A percentile compares a stretch with the other conserved stretches of the same genome.
These are phyloP conservation scores for Emydura subglobosa DNA, from an alignment of 2,113 vertebrate species.

Conservation along the genomic window DNA sequence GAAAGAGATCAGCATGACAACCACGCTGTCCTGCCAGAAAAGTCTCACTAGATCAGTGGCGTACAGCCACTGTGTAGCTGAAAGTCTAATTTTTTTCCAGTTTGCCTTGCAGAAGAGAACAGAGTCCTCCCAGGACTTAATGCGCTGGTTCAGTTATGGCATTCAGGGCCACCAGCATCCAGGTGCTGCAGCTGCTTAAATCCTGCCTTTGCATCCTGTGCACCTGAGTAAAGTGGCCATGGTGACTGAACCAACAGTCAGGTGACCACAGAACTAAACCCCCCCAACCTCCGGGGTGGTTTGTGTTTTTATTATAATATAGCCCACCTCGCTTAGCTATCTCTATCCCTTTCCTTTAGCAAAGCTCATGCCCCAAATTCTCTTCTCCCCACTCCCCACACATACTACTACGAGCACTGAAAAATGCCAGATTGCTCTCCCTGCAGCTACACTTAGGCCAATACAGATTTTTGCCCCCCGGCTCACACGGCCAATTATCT, in stretches of 20 bases:
- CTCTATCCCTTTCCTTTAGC: not conserved
- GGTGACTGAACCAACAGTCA: too few species aligned
- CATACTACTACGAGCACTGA: not conserved
- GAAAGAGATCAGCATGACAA: not conserved
- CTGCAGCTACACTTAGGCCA: not conserved
- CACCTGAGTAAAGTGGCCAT: not conserved
- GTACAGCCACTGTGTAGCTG: not conserved
- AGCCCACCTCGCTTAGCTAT: not conserved
- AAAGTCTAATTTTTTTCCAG: not conserved
- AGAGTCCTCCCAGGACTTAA: not conserved
- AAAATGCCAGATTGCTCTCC: accelerated
- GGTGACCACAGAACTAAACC: not conserved
- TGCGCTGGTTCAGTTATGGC: not conserved
- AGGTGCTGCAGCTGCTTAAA: not conserved
- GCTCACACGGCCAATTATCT: not conserved
- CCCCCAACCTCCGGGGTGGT: accelerated
- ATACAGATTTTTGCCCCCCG: accelerated
- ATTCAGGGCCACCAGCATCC: not conserved
- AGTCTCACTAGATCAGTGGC: not conserved
- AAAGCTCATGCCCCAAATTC: too few species aligned
- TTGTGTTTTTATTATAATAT: not conserved
- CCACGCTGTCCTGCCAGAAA: too few species aligned
- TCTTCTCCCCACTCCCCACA: not conserved
- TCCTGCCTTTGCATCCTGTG: not conserved
- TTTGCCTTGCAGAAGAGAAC: not conserved